phyloP scores from a whole-genome alignment of 2,797 vertebrate species.

The Adrianichthys oophorus region DNA sequence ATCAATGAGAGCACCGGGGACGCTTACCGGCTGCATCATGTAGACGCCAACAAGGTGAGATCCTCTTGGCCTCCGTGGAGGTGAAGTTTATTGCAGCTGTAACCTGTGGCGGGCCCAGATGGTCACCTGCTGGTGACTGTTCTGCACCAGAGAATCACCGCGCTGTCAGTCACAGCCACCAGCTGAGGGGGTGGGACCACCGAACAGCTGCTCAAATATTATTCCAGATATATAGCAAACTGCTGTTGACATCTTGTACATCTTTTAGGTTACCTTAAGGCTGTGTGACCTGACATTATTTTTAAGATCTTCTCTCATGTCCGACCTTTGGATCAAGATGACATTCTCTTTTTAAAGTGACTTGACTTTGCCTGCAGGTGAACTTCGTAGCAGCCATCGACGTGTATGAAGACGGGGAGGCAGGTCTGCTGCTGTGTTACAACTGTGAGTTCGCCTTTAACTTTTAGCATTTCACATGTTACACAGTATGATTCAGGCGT shows the following conservation, averaged over 20 bases:
- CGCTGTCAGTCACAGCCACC: slow-evolving; percentile 33
- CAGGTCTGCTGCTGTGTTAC: slow-evolving; percentile 93
- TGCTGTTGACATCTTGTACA: slow-evolving; percentile 1
- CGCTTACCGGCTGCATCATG: slow-evolving; percentile 88
- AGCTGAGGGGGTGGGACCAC: slow-evolving; percentile 14
- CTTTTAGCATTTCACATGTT: slow-evolving; percentile 19
- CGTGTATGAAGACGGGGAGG: slow-evolving; percentile 97
- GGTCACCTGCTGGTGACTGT: slow-evolving; percentile 27
- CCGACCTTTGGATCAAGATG: slow-evolving; percentile 28
- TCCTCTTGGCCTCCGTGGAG: slow-evolving; percentile 2
- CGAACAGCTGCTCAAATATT: slow-evolving; percentile 17
- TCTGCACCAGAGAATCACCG: slow-evolving; percentile 39
- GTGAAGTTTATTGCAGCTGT: slow-evolving; percentile 4
- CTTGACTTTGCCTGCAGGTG: slow-evolving; percentile 83
- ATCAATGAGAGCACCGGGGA: slow-evolving; percentile 98
- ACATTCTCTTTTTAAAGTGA: slow-evolving; percentile 24
- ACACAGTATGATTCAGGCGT: slow-evolving; percentile 13
- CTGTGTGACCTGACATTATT: slow-evolving; percentile 11
- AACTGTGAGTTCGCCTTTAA: slow-evolving; percentile 89
- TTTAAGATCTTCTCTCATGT: neutral
- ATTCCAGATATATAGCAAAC: slow-evolving; percentile 3
- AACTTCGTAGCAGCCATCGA: slow-evolving; percentile 98
- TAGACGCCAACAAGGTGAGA: slow-evolving; percentile 92
- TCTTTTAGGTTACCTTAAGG: slow-evolving; percentile 7
- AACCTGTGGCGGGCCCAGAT: slow-evolving; percentile 7